Conservation (phyloP, 2,113 vertebrate species). For the Siphamia tubifer region DNA sequence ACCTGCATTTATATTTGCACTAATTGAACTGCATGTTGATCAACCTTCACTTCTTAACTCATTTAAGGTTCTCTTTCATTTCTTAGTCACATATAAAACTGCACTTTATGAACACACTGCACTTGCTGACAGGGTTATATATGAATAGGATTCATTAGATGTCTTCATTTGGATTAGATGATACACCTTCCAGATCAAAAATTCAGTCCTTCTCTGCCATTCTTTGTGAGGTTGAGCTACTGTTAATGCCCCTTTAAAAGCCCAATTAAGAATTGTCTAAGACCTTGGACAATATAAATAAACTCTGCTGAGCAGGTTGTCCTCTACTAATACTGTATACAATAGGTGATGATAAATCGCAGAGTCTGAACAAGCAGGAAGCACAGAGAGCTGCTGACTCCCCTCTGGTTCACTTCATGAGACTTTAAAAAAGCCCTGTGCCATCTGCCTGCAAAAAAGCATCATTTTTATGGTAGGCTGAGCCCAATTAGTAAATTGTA, state of each 20-base stretch:
- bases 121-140: too few relatives aligned
- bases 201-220: neutral
- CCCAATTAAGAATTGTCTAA: neutral
- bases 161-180: too few relatives aligned
- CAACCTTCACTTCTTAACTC: too few relatives aligned
- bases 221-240: neutral
- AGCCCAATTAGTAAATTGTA: too few relatives aligned
- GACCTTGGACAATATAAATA: neutral
- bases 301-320: constrained; percentile 13
- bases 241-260: neutral
- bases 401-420: constrained; percentile 1
- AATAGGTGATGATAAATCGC: constrained; percentile 29
- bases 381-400: constrained; percentile 39
- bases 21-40: too few relatives aligned
- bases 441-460: constrained; percentile 35
- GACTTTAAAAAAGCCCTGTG: constrained; percentile 15
- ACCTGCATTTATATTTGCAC: too few relatives aligned
- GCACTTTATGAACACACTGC: too few relatives aligned
- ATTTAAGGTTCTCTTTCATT: too few relatives aligned
- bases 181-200: too few relatives aligned
- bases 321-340: constrained; percentile 3
- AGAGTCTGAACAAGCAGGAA: constrained; percentile 30
- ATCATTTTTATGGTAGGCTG: too few relatives aligned
- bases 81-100: too few relatives aligned
- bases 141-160: too few relatives aligned